Percentiles rank a stretch among this genome's conserved stretches.
phyloP scores from a whole-genome alignment of 2,888 invertebrate genomes.

The Pycnomerus fuliginosus region DNA sequence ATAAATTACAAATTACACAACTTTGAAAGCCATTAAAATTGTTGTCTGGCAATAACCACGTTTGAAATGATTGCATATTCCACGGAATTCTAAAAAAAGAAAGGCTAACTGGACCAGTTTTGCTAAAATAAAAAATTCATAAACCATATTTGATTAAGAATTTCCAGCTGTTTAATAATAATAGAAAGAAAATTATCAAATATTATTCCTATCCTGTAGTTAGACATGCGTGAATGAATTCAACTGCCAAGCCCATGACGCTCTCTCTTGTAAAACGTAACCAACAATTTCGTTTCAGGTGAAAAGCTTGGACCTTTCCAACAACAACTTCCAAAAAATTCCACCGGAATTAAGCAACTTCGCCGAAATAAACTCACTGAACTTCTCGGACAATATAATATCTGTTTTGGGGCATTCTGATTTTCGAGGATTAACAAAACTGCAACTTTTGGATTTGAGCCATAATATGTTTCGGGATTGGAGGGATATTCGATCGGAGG shows the following conservation, averaged over 20 bases:
- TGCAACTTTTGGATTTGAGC: conserved; percentile 64
- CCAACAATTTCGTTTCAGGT: conserved; percentile 56
- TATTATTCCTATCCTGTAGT: conserved; percentile 14
- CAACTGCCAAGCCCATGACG: conserved; percentile 7
- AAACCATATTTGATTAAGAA: too few relatives aligned
- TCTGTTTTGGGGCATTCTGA: conserved; percentile 31
- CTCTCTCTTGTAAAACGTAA: not conserved
- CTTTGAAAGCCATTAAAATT: too few relatives aligned
- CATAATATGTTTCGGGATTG: conserved; percentile 63
- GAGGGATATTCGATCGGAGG: conserved; percentile 59
- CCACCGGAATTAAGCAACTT: conserved; percentile 57
- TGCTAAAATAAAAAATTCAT: not conserved
- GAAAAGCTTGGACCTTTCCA: conserved; percentile 63
- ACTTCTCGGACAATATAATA: conserved; percentile 53
- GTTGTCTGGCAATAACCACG: too few relatives aligned
- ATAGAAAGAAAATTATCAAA: conserved; percentile 4
- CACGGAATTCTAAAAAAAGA: too few relatives aligned
- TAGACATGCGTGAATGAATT: conserved; percentile 17
- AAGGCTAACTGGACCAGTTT: too few relatives aligned
- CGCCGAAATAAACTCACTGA: conserved; percentile 56
- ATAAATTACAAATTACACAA: too few relatives aligned
- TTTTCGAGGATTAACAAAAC: conserved; percentile 52
- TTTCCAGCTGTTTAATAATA: not conserved
- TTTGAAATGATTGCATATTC: too few relatives aligned
- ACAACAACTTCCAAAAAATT: conserved; percentile 61